Evolutionary conservation across 2,888 invertebrate genomes (phyloP).

Genomic region (Aproaerema taeniolella): DNA sequence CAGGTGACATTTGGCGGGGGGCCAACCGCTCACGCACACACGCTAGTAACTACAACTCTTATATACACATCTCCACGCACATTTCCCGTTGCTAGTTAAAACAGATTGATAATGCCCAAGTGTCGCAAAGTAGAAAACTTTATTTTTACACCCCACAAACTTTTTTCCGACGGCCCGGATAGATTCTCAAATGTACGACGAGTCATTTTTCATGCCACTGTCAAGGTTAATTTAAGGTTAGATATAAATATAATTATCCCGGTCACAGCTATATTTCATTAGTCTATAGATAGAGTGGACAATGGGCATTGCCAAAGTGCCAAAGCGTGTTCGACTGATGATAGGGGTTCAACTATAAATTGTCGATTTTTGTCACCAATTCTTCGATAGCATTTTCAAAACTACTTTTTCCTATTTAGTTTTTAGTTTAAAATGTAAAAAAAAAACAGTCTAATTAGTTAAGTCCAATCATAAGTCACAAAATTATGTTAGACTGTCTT

Average conservation of each 20-base stretch:
- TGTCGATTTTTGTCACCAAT: too few species aligned
- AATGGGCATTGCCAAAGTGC: slow-evolving; percentile 25
- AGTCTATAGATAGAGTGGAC: slow-evolving; percentile 33
- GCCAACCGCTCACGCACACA: slow-evolving; percentile 34
- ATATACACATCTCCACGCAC: slow-evolving; percentile 23
- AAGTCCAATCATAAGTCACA: too few species aligned
- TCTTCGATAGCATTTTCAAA: too few species aligned
- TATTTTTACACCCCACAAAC: slow-evolving; percentile 55
- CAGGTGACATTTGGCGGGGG: slow-evolving; percentile 27
- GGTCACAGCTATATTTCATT: slow-evolving; percentile 38
- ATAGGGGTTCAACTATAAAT: too few species aligned
- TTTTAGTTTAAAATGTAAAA: too few species aligned
- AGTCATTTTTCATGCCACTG: slow-evolving; percentile 67
- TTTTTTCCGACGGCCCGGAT: slow-evolving; percentile 44
- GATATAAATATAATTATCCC: slow-evolving; percentile 56
- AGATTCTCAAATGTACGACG: slow-evolving; percentile 56
- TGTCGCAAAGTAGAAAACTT: slow-evolving; percentile 59
- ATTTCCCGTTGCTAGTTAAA: slow-evolving; percentile 60
- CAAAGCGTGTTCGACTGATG: too few species aligned
- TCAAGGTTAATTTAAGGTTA: slow-evolving; percentile 76
- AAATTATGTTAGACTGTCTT: too few species aligned
- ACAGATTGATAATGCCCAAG: slow-evolving; percentile 72
- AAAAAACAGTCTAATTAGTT: too few species aligned
- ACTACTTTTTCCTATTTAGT: too few species aligned
- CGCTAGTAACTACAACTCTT: slow-evolving; percentile 25